Base-by-base conservation (phyloP, 2,113 vertebrate genomes). In the Poeciliopsis retropinna region DNA sequence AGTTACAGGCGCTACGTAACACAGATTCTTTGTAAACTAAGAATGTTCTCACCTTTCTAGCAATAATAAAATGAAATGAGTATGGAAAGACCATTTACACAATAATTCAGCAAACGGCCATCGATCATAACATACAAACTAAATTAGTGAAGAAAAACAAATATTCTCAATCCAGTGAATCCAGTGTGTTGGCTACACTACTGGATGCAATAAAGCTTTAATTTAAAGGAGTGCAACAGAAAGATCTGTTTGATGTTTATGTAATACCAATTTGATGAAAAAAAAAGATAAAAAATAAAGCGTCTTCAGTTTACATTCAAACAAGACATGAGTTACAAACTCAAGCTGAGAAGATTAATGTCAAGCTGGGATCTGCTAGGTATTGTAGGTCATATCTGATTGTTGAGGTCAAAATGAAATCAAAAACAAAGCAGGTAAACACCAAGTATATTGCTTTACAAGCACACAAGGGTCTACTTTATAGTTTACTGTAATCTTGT, bases 391-490 rank as follows among this genome's bases (percentile, higher is more conserved):
- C 25, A 9, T 57, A n/a, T n/a, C 17, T 47, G 51, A n/a, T 25
- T 64, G 31, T 32, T 22, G 29, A n/a, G 13, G 22, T 44, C 69
- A 3, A 72, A 64, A 74, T n/a, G 12, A 0, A 72, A 17, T 32
- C 62, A 1, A 32, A 78, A 80, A 64, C 71, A 78, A 37, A 67
- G 30, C 60, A 57, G 60, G 13, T 70, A 66, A 77, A 47, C 27
- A 72, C 5, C 5, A 22, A 17, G 60, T 31, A 70, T 67, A 71
- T 34, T 73, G 60, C 19, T 85, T 85, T 70, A 76, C 54, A 32
- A 30, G 30, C 5, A 61, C 30, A 57, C 30, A 30, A 62, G 2
- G 22, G n/a, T 30, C 9, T 39, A 3, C 10, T 77, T 76, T 66
- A 70, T 10, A 29, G 31, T 74, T 87, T 30, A 71, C 79, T 19